phyloP scores from a whole-genome alignment of 2,888 invertebrate species.

The Acronicta psi region DNA sequence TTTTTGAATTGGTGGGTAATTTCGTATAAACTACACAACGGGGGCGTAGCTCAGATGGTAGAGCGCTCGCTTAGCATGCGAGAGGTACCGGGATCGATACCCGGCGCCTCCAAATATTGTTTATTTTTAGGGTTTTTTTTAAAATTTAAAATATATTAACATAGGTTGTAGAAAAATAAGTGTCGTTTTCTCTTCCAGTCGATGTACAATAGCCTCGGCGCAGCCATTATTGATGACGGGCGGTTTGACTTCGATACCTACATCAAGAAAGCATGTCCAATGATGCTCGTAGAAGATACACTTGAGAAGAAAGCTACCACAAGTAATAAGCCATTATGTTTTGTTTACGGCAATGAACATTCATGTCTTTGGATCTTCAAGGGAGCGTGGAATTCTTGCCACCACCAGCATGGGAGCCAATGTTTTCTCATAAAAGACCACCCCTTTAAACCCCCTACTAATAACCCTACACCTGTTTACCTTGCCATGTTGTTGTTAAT shows the following conservation, averaged over 20 bases:
- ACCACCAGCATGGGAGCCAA: no score
- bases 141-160: background rate
- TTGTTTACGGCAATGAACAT: no score
- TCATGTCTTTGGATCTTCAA: no score
- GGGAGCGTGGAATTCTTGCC: no score
- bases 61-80: constrained; percentile 90
- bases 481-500: no score
- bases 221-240: constrained; percentile 91
- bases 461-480: no score
- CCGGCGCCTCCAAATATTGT: constrained; percentile 83
- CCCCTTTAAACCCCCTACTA: no score
- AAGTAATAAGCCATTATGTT: constrained; percentile 76
- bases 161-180: no score
- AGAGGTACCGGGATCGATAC: constrained; percentile 89
- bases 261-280: constrained; percentile 92
- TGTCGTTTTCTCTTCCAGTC: constrained; percentile 73
- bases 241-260: constrained; percentile 93
- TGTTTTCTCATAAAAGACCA: no score
- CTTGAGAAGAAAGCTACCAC: constrained; percentile 90
- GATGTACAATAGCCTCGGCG: constrained; percentile 96
- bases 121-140: background rate
- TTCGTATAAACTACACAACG: constrained; percentile 36
- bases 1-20: constrained; percentile 4
- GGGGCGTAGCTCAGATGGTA: constrained; percentile 90
- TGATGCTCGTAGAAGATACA: constrained; percentile 92